Base-by-base conservation (phyloP, 1,140 invertebrate species). In the Apis cerana region DNA sequence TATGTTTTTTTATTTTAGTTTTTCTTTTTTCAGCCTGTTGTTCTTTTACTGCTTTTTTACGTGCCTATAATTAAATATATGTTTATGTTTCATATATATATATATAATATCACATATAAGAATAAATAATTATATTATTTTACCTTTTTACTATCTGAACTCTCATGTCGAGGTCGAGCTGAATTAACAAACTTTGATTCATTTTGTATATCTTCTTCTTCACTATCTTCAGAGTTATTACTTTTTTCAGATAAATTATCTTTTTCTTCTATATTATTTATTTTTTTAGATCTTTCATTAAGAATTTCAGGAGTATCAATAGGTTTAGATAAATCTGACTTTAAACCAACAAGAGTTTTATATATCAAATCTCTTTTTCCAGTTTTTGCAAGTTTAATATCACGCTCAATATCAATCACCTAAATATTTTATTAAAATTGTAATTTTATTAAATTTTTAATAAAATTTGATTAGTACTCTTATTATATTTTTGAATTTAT, bases 1-100 rank as follows among this genome's bases (percentile, higher is more conserved):
- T 94, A 94, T 99, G 98, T 94, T 99, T 99, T 85, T 99, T 99
- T 3, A 98, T 95, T 95, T 99, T 99, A 0, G 94, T 95, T 95
- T 99, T 97, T 68, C 99, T 95, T 92, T 98, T 99, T 88, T 99
- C 98, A 23, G 98, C 97, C 91, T 99, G 96, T 71, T 97, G 96
- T 75, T 98, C 97, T 93, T 98, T 98, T 0, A 98, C 94, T 13
- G 96, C 96, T 88, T 98, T 98, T 89, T 98, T 98, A 50, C 98
- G 95, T 61, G 96, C 95, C 95, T 96, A 88, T 90, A 89, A 89
- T 70, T n/a, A 78, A 68, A 58, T 27, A 54, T 54, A 64, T n/a
- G 58, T 48, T n/a, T 54, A 43, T 59, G 13, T 61, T 23, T 12
- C 23, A 62, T 5, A 78, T 13, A 43, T 43, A 2, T n/a, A 58